phyloP scores from a whole-genome alignment of 2,888 invertebrate species.

The Incurvaria masculella region DNA sequence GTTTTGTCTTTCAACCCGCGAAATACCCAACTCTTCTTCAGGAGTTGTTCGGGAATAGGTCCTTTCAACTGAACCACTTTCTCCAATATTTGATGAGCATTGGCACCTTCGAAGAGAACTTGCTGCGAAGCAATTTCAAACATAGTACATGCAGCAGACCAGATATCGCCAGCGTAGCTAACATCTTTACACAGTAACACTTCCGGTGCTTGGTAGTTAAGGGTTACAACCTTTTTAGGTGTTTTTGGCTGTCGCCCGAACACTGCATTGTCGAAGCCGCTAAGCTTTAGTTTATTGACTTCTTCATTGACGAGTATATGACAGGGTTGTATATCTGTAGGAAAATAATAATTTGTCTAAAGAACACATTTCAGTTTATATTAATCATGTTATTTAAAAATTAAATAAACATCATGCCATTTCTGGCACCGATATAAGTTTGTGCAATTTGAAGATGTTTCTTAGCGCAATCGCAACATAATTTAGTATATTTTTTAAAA shows the following conservation, averaged over 20 bases:
- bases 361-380: too few species aligned
- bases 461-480: too few species aligned
- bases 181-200: background rate
- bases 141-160: background rate
- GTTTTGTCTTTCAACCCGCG: background rate
- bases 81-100: background rate
- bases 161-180: background rate
- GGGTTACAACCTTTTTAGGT: background rate
- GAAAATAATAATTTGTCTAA: too few species aligned
- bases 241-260: background rate
- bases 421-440: too few species aligned
- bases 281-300: background rate
- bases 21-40: background rate
- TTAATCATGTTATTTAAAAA: too few species aligned
- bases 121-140: background rate
- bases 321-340: background rate
- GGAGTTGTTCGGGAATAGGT: background rate
- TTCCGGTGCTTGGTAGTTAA: background rate
- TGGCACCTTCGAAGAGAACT: background rate
- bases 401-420: too few species aligned
- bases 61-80: background rate
- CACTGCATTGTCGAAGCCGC: background rate
- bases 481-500: too few species aligned
- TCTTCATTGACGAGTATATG: background rate
- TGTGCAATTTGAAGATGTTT: too few species aligned